These are phyloP conservation scores for Rhagoletis pomonella DNA, from an alignment of 1,140 invertebrate genomes.

Conservation along the genomic window DNA sequence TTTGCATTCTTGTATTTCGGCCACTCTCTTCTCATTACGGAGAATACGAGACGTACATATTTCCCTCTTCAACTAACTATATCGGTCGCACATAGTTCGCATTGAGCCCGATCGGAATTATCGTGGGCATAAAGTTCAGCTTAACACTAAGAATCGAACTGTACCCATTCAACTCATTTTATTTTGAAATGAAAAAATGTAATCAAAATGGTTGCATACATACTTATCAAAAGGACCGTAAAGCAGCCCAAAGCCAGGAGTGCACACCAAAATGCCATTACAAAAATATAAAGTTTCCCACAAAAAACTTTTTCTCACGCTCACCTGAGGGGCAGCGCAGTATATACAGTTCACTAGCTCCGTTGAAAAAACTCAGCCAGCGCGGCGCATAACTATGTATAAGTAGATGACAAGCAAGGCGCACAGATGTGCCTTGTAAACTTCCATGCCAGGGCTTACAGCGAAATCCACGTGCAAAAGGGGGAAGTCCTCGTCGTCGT, in stretches of 20 bases:
- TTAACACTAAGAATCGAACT: too few relatives aligned
- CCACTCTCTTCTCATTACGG: too few relatives aligned
- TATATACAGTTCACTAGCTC: too few relatives aligned
- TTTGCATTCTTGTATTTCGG: too few relatives aligned
- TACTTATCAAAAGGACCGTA: not conserved
- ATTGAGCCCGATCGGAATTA: too few relatives aligned
- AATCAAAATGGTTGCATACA: not conserved
- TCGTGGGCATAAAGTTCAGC: too few relatives aligned
- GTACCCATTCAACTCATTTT: too few relatives aligned
- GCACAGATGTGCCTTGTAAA: slow-evolving; percentile 48
- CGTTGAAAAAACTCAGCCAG: not conserved
- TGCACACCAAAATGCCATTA: slow-evolving; percentile 1
- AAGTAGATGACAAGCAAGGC: not conserved
- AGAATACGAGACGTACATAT: too few relatives aligned
- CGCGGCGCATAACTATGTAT: not conserved
- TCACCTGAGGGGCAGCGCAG: slow-evolving; percentile 37
- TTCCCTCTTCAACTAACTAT: too few relatives aligned
- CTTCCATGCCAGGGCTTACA: not conserved
- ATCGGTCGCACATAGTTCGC: too few relatives aligned
- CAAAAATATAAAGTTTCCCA: slow-evolving; percentile 25
- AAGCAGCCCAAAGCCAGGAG: not conserved
- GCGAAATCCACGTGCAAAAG: slow-evolving; percentile 39
- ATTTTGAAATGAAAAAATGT: not conserved
- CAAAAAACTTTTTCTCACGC: slow-evolving; percentile 45
- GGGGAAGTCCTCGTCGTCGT: not conserved